Percentiles rank a stretch among this genome's conserved stretches.
phyloP scores from a whole-genome alignment of 2,113 vertebrate species.

The Xiphias gladius region DNA sequence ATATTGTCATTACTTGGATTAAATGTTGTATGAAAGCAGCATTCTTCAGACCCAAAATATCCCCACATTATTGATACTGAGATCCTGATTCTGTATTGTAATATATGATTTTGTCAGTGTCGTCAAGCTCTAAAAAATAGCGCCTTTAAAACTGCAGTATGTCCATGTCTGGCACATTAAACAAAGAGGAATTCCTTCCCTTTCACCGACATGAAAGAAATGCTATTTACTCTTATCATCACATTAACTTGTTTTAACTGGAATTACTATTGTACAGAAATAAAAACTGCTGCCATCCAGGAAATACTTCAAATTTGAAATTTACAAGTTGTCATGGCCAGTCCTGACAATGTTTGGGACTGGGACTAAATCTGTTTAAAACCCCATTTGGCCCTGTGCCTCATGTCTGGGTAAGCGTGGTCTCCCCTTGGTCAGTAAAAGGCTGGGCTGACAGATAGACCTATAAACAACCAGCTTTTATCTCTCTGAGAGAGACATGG shows the following conservation, averaged over 20 bases:
- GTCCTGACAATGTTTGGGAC: background rate
- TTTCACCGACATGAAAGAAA: slow-evolving; percentile 2
- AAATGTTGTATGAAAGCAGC: background rate
- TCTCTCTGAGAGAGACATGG: slow-evolving; percentile 73
- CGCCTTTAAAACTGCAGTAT: background rate
- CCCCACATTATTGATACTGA: background rate
- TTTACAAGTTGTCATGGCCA: slow-evolving; percentile 25
- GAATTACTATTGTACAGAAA: slow-evolving; percentile 41
- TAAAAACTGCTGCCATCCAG: slow-evolving; percentile 22
- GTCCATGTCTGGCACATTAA: background rate
- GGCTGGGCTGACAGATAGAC: slow-evolving; percentile 73
- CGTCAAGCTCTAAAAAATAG: slow-evolving; percentile 4
- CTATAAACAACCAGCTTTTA: slow-evolving; percentile 81
- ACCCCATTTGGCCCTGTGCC: slow-evolving; percentile 68
- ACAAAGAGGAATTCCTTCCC: slow-evolving; percentile 16
- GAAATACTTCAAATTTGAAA: slow-evolving; percentile 41
- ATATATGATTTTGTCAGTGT: slow-evolving; percentile 1
- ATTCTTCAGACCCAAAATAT: slow-evolving; percentile 17
- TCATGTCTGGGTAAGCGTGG: slow-evolving; percentile 43
- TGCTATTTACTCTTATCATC: slow-evolving; percentile 24
- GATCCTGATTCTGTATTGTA: background rate
- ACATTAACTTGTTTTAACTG: slow-evolving; percentile 35
- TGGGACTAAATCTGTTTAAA: slow-evolving; percentile 66
- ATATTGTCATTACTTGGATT: background rate
- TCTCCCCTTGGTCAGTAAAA: slow-evolving; percentile 61